Evolutionary conservation across 2,888 invertebrate genomes (phyloP).

Genomic region (Esperia sulphurella): DNA sequence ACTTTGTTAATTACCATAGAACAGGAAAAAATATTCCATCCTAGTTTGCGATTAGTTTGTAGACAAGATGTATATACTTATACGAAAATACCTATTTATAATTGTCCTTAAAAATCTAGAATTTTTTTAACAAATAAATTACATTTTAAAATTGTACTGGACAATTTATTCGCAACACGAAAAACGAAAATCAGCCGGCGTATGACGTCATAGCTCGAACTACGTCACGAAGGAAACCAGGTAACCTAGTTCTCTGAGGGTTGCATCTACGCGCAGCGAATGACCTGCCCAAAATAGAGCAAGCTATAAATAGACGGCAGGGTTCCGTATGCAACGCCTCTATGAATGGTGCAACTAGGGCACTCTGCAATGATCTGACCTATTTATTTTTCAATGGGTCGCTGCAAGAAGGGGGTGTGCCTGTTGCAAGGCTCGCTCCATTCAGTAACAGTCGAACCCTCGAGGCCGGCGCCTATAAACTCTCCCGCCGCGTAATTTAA

Average conservation of each 20-base stretch:
- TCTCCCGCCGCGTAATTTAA: constrained; percentile 24
- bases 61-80: too few relatives aligned
- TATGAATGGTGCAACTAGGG: constrained; percentile 63
- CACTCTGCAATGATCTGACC: constrained; percentile 76
- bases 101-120: too few relatives aligned
- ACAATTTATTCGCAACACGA: too few relatives aligned
- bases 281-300: constrained; percentile 77
- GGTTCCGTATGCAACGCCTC: constrained; percentile 50
- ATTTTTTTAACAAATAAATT: too few relatives aligned
- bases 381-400: constrained; percentile 76
- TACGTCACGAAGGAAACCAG: constrained; percentile 76
- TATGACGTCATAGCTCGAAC: constrained; percentile 55
- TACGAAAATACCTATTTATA: too few relatives aligned
- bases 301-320: constrained; percentile 63
- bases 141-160: too few relatives aligned
- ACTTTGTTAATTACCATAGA: too few relatives aligned
- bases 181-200: too few relatives aligned
- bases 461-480: constrained; percentile 63
- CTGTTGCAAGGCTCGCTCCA: constrained; percentile 63
- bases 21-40: too few relatives aligned
- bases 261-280: constrained; percentile 67
- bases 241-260: constrained; percentile 71
- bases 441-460: constrained; percentile 70
- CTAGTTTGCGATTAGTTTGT: too few relatives aligned
- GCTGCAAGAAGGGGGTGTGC: constrained; percentile 70